These are phyloP conservation scores for Seriola rivoliana DNA, from an alignment of 2,113 vertebrate genomes.

Conservation along the genomic window DNA sequence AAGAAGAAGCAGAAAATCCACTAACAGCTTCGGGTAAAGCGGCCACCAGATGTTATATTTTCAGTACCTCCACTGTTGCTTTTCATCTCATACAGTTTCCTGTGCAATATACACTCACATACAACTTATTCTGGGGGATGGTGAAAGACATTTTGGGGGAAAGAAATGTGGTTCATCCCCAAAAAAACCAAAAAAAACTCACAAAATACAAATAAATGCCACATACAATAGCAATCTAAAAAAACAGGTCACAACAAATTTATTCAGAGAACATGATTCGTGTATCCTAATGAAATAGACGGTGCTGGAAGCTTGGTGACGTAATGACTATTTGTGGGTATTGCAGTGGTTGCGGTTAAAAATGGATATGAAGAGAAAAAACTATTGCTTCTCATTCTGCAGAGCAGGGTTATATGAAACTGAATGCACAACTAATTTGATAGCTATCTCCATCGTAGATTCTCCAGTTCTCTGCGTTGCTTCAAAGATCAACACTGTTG, in stretches of 20 bases:
- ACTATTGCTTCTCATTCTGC: not conserved
- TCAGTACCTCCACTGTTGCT: not conserved
- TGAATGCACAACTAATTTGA: not conserved
- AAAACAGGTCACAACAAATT: not conserved
- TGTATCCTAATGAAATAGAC: not conserved
- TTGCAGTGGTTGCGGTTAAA: not conserved
- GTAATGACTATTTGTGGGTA: not conserved
- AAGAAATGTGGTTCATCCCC: no score
- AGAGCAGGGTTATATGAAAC: not conserved
- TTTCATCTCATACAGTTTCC: not conserved
- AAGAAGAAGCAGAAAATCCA: not conserved
- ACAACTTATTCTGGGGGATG: not conserved
- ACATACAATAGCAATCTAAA: not conserved
- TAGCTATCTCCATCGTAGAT: not conserved
- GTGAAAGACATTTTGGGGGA: not conserved
- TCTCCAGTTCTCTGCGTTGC: not conserved
- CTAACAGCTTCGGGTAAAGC: not conserved
- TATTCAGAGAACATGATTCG: not conserved
- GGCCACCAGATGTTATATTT: not conserved
- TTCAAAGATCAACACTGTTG: not conserved
- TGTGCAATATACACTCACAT: not conserved
- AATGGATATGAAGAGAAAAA: no score
- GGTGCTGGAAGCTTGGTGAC: not conserved
- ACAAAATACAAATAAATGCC: not conserved
- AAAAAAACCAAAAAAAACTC: not conserved